Conservation (phyloP, 2,888 invertebrate species). For the Baronia brevicornis region DNA sequence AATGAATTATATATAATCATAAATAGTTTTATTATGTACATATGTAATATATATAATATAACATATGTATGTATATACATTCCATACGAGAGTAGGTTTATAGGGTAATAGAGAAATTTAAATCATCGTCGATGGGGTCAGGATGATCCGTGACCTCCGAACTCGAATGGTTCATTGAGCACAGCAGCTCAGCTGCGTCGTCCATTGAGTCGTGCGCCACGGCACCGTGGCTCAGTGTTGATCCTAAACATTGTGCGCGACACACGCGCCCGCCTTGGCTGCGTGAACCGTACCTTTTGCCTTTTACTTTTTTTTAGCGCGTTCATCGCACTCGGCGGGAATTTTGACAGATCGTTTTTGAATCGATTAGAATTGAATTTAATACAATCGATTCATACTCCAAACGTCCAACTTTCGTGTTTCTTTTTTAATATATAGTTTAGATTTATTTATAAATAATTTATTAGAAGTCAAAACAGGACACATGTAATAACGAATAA, state of each 20-base stretch:
- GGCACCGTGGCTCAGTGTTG: conserved; percentile 56
- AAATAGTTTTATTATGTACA: no score
- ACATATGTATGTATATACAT: background rate
- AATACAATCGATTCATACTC: no score
- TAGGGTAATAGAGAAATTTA: conserved; percentile 59
- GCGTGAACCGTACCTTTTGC: conserved; percentile 42
- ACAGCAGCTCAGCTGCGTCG: conserved; percentile 57
- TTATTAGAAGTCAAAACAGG: no score
- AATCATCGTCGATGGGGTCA: conserved; percentile 52
- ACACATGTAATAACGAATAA: no score
- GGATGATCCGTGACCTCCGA: conserved; percentile 65
- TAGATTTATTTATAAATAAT: no score
- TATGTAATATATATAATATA: no score
- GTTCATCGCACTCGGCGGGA: conserved; percentile 44
- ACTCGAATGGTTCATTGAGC: conserved; percentile 71
- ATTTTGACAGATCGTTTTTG: conserved; percentile 44
- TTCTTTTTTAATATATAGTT: conserved; percentile 11
- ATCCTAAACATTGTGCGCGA: conserved; percentile 65
- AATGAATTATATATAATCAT: no score
- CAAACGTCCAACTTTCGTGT: no score
- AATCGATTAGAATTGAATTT: no score
- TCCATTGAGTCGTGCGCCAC: conserved; percentile 48
- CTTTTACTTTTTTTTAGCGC: conserved; percentile 31
- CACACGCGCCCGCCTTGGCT: conserved; percentile 60
- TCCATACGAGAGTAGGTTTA: conserved; percentile 27